Evolutionary conservation across 1,140 invertebrate species (phyloP).

Genomic region (Scaptomyza pallida): DNA sequence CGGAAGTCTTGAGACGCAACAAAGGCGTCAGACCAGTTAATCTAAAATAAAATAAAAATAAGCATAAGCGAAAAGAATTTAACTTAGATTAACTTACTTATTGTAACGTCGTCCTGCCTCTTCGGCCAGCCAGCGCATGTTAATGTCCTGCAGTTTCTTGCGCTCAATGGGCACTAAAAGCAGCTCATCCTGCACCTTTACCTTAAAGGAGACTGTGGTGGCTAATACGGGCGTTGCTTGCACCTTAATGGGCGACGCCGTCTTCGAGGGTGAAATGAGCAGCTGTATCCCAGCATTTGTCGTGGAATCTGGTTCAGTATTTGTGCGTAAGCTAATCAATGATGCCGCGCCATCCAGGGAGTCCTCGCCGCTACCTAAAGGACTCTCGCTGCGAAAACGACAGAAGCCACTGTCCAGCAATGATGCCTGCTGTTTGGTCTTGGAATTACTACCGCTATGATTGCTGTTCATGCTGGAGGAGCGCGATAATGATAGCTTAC

Average conservation of each 20-base stretch:
- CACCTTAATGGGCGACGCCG: conserved; percentile 67
- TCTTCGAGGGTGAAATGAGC: conserved; percentile 68
- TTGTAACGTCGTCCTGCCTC: conserved; percentile 89
- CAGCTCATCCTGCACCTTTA: conserved; percentile 87
- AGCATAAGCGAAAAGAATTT: not conserved
- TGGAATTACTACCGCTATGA: conserved; percentile 27
- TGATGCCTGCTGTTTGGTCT: conserved; percentile 66
- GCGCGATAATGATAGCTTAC: conserved; percentile 56
- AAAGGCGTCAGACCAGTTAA: conserved; percentile 87
- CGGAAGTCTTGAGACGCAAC: conserved; percentile 87
- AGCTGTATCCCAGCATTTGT: conserved; percentile 63
- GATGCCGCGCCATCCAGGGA: conserved; percentile 51
- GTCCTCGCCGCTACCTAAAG: conserved; percentile 73
- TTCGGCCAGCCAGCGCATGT: conserved; percentile 88
- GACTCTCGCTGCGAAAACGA: conserved; percentile 84
- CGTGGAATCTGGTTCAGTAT: conserved; percentile 83
- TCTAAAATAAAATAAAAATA: conserved; percentile 71
- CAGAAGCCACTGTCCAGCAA: conserved; percentile 78
- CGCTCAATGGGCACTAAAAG: conserved; percentile 87
- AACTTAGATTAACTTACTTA: conserved; percentile 84
- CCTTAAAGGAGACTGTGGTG: conserved; percentile 85
- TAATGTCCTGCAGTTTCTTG: conserved; percentile 86
- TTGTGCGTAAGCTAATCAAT: conserved; percentile 45
- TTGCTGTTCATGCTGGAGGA: conserved; percentile 65
- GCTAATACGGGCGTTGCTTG: conserved; percentile 56